phyloP scores from a whole-genome alignment of 2,113 vertebrate species.

The Polypterus bichir region DNA sequence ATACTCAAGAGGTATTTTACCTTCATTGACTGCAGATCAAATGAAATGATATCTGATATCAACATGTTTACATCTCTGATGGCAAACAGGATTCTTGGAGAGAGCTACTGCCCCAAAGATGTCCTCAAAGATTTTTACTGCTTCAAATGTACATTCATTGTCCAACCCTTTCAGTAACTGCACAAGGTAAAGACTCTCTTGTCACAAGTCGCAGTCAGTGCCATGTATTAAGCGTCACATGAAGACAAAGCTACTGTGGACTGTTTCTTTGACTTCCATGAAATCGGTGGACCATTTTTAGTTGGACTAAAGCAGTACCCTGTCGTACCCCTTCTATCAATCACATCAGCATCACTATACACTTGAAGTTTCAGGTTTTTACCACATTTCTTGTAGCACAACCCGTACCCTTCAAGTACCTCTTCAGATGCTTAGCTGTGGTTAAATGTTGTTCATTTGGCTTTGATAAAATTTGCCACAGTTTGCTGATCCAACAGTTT shows the following conservation, averaged over 20 bases:
- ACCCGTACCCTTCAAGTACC: slow-evolving; percentile 8
- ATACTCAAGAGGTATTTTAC: slow-evolving; percentile 4
- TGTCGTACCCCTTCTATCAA: neutral
- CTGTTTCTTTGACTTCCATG: no score
- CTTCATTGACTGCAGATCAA: neutral
- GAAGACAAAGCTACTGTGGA: no score
- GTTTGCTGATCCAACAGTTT: slow-evolving; percentile 15
- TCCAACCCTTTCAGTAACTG: no score
- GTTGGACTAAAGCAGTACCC: neutral
- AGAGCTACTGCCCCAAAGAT: neutral
- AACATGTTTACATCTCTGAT: slow-evolving; percentile 16
- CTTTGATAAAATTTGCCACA: slow-evolving; percentile 1
- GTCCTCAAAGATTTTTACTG: no score
- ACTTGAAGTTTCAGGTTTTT: neutral
- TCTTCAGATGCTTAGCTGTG: slow-evolving; percentile 3
- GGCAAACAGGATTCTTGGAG: slow-evolving; percentile 1
- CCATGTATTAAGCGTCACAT: no score
- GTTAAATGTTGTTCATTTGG: slow-evolving; percentile 5
- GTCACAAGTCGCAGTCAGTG: no score
- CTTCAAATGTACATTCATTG: no score
- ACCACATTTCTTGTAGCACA: slow-evolving; percentile 4
- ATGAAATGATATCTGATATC: slow-evolving; percentile 14
- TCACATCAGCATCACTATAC: slow-evolving; percentile 9
- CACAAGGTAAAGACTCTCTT: no score
- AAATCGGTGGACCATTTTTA: no score